Base-by-base conservation (phyloP, 2,113 vertebrate species). In the Mastomys natalensis region DNA sequence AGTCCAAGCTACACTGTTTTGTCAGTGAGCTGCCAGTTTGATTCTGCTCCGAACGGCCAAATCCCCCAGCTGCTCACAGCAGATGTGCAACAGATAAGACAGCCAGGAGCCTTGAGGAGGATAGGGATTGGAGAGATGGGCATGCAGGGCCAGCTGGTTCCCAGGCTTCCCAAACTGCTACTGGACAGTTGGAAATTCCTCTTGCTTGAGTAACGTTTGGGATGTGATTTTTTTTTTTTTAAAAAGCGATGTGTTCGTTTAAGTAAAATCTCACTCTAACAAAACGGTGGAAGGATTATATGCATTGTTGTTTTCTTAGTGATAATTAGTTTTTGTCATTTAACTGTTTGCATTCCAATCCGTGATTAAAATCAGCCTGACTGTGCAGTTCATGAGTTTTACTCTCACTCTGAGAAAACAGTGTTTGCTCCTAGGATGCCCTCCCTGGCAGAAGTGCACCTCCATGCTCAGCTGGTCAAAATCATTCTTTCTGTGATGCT, bases 331-430 rank as follows among this genome's bases (percentile, higher is more conserved):
- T 94, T 94, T 70, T 43, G 72, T 73, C 60, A 77, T 34, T 66
- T 60, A 95, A 87, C 70, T 40, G 91, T 89, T 81, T 95, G 13
- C 90, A 94, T 94, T 80, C n/a, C 60, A 80, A 70, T 81, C 76
- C 16, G 6, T 51, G 76, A 84, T 77, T 24, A n/a, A 92, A 88
- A 55, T 90, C 7, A 58, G 43, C 45, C 22, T 62, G 22, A 29
- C 74, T 21, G 1, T 58, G 40, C 24, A 16, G 78, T 87, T 89
- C 62, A 29, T 0, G 55, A 77, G n/a, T 90, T 89, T 19, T 7
- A 4, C 40, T 45, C 15, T 66, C 24, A 74, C 53, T 55, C 40
- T 16, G 22, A 4, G 8, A 66, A 53, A 70, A 43, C 40, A 16
- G 13, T 45, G 58, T 80, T 60, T 4, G 31, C 16, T 70, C 11